Percentiles rank a stretch among this genome's conserved stretches.
Conservation (phyloP, 2,113 vertebrate species). For the Bothrops jararaca region DNA sequence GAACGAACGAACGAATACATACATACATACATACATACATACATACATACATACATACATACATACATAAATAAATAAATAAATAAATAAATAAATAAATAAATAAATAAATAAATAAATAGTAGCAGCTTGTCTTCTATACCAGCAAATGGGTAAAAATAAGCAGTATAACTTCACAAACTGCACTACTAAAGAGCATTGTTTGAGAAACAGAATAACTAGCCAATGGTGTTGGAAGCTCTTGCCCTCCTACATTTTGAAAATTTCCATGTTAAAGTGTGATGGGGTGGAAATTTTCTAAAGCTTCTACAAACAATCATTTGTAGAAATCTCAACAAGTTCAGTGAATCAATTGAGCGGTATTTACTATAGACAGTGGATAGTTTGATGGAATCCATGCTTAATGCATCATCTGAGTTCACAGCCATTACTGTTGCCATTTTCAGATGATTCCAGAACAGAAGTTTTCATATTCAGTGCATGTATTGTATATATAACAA, state of each 20-base stretch:
- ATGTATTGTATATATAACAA: background rate
- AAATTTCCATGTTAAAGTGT: background rate
- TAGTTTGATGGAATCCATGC: background rate
- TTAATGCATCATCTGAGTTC: background rate
- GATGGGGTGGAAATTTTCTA: background rate
- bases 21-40: too few relatives aligned
- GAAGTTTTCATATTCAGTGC: background rate
- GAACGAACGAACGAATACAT: too few relatives aligned
- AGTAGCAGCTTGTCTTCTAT: background rate
- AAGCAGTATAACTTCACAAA: background rate
- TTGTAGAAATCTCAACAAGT: background rate
- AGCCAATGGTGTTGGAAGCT: background rate
- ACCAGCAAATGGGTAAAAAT: background rate
- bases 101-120: background rate
- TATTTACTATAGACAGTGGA: background rate
- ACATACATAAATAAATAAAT: too few relatives aligned
- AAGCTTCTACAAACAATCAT: background rate
- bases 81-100: background rate
- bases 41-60: too few relatives aligned
- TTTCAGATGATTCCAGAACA: background rate
- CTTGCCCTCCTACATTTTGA: background rate
- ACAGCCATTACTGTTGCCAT: background rate
- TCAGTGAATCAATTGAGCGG: background rate
- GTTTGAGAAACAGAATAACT: background rate
- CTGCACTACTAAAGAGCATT: background rate